These are phyloP conservation scores for Thera britannica DNA, from an alignment of 2,888 invertebrate genomes.

Conservation along the genomic window DNA sequence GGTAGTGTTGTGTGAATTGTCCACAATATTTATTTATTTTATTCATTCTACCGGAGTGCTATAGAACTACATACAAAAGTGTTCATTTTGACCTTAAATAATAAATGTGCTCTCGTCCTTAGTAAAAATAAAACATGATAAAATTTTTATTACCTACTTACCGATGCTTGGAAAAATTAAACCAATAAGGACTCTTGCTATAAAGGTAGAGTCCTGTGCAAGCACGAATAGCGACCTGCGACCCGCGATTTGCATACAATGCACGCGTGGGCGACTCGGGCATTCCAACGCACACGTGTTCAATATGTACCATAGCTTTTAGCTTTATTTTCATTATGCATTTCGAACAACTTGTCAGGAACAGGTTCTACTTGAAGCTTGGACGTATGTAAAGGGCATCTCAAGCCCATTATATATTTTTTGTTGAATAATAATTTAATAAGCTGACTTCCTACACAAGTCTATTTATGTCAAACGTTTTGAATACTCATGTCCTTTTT, in stretches of 20 bases:
- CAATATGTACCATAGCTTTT: constrained; percentile 37
- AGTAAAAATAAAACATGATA: constrained; percentile 12
- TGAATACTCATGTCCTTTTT: not conserved
- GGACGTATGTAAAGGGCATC: constrained; percentile 27
- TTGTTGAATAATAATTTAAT: constrained; percentile 24
- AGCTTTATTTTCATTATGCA: constrained; percentile 36
- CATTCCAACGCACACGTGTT: constrained; percentile 60
- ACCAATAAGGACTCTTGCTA: constrained; percentile 55
- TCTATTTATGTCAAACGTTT: constrained; percentile 6
- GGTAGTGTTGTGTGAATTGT: too few species aligned
- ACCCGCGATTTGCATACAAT: constrained; percentile 83
- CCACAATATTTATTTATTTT: too few species aligned
- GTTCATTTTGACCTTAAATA: not conserved
- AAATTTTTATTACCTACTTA: not conserved
- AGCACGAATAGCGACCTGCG: constrained; percentile 75
- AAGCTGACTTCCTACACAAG: constrained; percentile 13
- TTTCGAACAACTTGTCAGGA: constrained; percentile 35
- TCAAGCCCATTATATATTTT: constrained; percentile 20
- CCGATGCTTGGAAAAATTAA: constrained; percentile 36
- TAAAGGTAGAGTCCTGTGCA: constrained; percentile 43
- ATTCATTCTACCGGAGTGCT: too few species aligned
- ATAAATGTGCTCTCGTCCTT: not conserved
- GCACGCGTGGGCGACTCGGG: constrained; percentile 72
- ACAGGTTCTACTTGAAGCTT: constrained; percentile 30
- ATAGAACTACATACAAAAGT: not conserved